These are phyloP conservation scores for Amyelois transitella DNA, from an alignment of 1,140 invertebrate genomes.

Conservation along the genomic window DNA sequence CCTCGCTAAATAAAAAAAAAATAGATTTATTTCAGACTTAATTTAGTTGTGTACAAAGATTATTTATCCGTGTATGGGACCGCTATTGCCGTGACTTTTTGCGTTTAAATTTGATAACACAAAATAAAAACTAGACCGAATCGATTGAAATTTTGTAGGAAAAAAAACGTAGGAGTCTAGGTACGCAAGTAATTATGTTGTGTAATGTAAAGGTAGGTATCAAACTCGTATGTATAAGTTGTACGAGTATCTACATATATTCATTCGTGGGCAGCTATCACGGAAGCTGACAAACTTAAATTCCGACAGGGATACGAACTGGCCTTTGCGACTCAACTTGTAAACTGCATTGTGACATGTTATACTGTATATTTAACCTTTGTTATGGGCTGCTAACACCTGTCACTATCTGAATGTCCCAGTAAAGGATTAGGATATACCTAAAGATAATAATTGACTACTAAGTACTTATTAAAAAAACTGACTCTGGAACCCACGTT, in stretches of 20 bases:
- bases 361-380: not conserved
- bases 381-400: too few relatives aligned
- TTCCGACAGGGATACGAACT: not conserved
- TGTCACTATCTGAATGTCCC: too few relatives aligned
- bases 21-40: too few relatives aligned
- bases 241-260: not conserved
- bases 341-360: not conserved
- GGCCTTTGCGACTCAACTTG: not conserved
- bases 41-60: too few relatives aligned
- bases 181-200: not conserved
- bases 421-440: too few relatives aligned
- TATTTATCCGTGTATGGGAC: too few relatives aligned
- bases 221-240: not conserved
- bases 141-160: conserved; percentile 30
- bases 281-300: conserved; percentile 18
- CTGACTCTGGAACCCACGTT: too few relatives aligned
- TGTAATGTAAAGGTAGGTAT: too few relatives aligned
- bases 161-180: conserved; percentile 33
- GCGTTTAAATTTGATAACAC: conserved; percentile 9
- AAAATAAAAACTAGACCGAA: conserved; percentile 21
- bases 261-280: not conserved
- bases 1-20: too few relatives aligned
- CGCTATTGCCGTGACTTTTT: too few relatives aligned
- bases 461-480: too few relatives aligned
- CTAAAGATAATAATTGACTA: too few relatives aligned